A percentile compares a stretch with the other conserved stretches of the same genome.
These are phyloP conservation scores for Thumatha senex DNA, from an alignment of 2,888 invertebrate species.

Conservation along the genomic window DNA sequence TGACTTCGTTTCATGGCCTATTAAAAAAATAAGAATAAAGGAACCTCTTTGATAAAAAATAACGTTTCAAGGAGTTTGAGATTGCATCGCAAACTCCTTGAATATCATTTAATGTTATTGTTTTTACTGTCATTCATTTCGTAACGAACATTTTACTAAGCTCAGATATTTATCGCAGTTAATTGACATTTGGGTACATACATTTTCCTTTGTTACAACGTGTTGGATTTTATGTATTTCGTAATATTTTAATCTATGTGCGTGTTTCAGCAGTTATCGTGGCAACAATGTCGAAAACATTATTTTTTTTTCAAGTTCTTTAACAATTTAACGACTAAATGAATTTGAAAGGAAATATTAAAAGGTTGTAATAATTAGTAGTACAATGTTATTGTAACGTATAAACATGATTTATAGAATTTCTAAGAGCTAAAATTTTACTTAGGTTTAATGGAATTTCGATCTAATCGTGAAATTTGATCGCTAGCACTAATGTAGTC, in stretches of 20 bases:
- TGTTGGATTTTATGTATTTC: conserved; percentile 17
- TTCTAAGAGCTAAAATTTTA: neutral
- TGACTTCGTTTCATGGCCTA: conserved; percentile 4
- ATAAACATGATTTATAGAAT: neutral
- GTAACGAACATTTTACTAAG: too few relatives aligned
- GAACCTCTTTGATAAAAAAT: neutral
- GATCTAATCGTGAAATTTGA: too few relatives aligned
- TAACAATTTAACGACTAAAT: conserved; percentile 7
- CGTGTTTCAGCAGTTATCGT: conserved; percentile 19
- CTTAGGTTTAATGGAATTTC: neutral
- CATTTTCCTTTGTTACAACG: conserved; percentile 25
- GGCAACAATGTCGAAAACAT: conserved; percentile 18
- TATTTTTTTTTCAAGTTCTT: conserved; percentile 1
- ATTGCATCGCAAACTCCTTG: neutral
- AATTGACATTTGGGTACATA: conserved; percentile 12
- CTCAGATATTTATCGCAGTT: conserved; percentile 14
- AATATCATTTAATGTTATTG: neutral
- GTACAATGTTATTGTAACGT: neutral
- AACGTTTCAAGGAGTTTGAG: too few relatives aligned
- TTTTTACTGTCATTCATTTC: neutral
- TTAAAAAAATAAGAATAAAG: neutral
- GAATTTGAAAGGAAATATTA: neutral
- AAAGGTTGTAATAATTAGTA: neutral
- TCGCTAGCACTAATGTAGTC: too few relatives aligned
- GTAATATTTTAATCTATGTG: conserved; percentile 26